phyloP scores from a whole-genome alignment of 2,113 vertebrate genomes.

The Micromys minutus region DNA sequence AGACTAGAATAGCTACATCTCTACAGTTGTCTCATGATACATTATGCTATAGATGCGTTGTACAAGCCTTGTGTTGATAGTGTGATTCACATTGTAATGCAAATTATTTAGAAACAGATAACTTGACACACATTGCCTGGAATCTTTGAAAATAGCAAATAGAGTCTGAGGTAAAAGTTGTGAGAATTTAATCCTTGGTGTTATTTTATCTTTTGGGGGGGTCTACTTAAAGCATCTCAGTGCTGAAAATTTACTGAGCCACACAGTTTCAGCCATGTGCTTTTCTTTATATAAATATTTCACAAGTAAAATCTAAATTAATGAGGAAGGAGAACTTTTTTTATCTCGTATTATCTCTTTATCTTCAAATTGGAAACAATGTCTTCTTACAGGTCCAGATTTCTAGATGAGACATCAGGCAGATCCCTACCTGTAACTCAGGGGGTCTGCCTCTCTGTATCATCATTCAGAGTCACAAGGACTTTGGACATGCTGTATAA shows the following conservation, averaged over 20 bases:
- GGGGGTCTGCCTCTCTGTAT: background rate
- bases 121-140: background rate
- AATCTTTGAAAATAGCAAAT: background rate
- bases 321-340: background rate
- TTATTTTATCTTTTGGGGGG: background rate
- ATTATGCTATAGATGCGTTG: background rate
- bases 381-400: background rate
- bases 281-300: constrained; percentile 1
- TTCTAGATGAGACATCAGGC: background rate
- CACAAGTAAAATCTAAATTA: background rate
- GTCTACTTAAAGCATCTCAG: background rate
- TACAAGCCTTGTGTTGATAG: background rate
- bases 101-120: background rate
- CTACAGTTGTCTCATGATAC: background rate
- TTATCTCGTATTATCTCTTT: background rate
- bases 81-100: background rate
- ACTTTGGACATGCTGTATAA: background rate
- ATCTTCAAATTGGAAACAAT: background rate
- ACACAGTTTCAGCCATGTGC: background rate
- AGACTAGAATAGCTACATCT: background rate
- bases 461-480: background rate
- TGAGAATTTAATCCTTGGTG: background rate
- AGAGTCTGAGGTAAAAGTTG: background rate
- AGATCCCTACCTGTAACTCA: background rate
- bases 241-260: background rate